Base-by-base conservation (phyloP, 2,113 vertebrate species). In the Osmerus eperlanus region DNA sequence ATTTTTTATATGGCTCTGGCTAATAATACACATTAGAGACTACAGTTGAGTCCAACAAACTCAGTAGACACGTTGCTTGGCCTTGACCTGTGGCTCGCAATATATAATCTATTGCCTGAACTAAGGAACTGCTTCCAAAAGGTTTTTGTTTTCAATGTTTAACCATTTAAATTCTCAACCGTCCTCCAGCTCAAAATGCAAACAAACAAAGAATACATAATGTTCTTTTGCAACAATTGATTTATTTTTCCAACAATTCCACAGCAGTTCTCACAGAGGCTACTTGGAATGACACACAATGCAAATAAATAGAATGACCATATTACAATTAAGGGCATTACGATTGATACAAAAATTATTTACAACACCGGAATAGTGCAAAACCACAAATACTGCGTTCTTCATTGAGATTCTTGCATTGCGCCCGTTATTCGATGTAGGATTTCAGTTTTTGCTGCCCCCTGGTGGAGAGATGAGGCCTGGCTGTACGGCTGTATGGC, bases 231-330 rank as follows among this genome's bases (percentile, higher is more conserved):
- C 85, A 90, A 87, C 81, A 80, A 79, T 84, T 79, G 77, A 87
- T 92, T 93, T 91, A 91, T 92, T 91, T 91, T 87, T 47, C 4
- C 56, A 87, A 91, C 88, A 88, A 86, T 81, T 85, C 70, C 80
- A 89, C 91, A 90, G 88, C 54, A 79, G 83, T 83, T 92, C 91
- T 93, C 92, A 92, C 91, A 90, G 91, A 93, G 92, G 90, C 81
- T 63, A 89, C 90, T 90, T 89, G 87, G 85, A 84, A 86, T 90
- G 84, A 91, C 88, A 91, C 79, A 85, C 65, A 89, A 89, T 78
- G 76, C 88, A 91, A 91, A 93, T 92, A 93, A 93, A 93, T 93
- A 92, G 78, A 62, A 78, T 70, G 65, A 87, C 77, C 72, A 79
- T 83, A 77, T 73, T 78, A 84, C 84, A 90, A 84, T 90, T 84